A percentile compares a stretch with the other conserved stretches of the same genome.
Conservation (phyloP, 2,888 invertebrate genomes). For the Lobophora halterata region DNA sequence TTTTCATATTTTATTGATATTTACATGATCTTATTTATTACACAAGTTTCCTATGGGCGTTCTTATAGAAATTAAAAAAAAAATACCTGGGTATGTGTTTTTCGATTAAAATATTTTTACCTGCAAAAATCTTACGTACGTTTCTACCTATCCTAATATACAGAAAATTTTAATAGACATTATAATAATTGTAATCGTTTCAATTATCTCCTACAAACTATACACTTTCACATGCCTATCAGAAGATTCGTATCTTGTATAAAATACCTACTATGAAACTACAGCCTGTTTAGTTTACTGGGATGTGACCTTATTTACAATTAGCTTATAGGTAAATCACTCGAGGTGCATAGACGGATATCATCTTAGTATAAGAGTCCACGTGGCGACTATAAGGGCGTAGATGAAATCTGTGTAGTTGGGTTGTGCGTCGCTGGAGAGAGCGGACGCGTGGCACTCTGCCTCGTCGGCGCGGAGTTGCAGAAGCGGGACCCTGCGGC, state of each 20-base stretch:
- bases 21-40: slow-evolving; percentile 9
- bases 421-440: slow-evolving; percentile 83
- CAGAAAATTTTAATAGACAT: slow-evolving; percentile 19
- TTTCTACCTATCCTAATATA: slow-evolving; percentile 27
- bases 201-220: slow-evolving; percentile 35
- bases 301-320: slow-evolving; percentile 25
- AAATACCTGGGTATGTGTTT: slow-evolving; percentile 15
- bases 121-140: slow-evolving; percentile 22
- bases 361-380: slow-evolving; percentile 66
- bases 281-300: slow-evolving; percentile 37
- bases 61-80: slow-evolving; percentile 13
- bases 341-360: slow-evolving; percentile 32
- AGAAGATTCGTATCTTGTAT: slow-evolving; percentile 44
- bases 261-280: slow-evolving; percentile 40
- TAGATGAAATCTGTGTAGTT: slow-evolving; percentile 56
- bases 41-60: slow-evolving; percentile 13
- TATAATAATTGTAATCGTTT: slow-evolving; percentile 33
- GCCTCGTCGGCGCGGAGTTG: slow-evolving; percentile 89
- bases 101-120: slow-evolving; percentile 6
- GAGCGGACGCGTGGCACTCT: slow-evolving; percentile 92
- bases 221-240: slow-evolving; percentile 45
- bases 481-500: slow-evolving; percentile 84
- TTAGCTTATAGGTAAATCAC: slow-evolving; percentile 32
- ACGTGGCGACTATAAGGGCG: slow-evolving; percentile 51
- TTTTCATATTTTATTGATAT: slow-evolving; percentile 63